Conservation (phyloP, 2,113 vertebrate species). For the Oreochromis tanganicae region DNA sequence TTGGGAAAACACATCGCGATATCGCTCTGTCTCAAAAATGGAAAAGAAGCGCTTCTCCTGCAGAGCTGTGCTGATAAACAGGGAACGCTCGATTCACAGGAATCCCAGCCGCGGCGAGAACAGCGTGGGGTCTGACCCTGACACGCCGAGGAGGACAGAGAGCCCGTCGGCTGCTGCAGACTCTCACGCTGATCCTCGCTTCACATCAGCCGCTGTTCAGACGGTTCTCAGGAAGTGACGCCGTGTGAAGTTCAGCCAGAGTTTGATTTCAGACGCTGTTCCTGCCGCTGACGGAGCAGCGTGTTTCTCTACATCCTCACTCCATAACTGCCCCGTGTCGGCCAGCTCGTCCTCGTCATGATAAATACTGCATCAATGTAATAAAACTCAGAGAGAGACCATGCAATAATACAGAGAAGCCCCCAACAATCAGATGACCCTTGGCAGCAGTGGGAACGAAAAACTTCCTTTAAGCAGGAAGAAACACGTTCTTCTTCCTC, state of each 20-base stretch:
- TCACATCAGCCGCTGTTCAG: neutral
- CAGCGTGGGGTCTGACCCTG: neutral
- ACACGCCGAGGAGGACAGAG: neutral
- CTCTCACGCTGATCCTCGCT: neutral
- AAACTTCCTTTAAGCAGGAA: neutral
- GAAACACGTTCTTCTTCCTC: accelerated
- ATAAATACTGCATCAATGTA: neutral
- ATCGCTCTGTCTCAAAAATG: neutral
- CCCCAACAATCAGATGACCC: neutral
- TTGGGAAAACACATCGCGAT: neutral
- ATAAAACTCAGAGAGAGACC: neutral
- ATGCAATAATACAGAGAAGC: neutral
- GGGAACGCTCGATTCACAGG: neutral
- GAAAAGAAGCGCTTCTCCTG: accelerated
- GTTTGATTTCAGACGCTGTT: neutral
- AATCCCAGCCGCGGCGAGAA: accelerated
- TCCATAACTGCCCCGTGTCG: neutral
- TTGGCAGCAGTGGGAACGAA: neutral
- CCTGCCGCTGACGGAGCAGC: neutral
- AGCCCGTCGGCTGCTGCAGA: neutral
- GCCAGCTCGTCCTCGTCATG: neutral
- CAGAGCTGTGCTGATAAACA: neutral
- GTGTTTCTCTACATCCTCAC: neutral
- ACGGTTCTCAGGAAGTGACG: neutral
- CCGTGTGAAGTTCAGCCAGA: neutral